These are phyloP conservation scores for Drosophila arawakana DNA, from an alignment of 1,140 invertebrate species.

Conservation along the genomic window DNA sequence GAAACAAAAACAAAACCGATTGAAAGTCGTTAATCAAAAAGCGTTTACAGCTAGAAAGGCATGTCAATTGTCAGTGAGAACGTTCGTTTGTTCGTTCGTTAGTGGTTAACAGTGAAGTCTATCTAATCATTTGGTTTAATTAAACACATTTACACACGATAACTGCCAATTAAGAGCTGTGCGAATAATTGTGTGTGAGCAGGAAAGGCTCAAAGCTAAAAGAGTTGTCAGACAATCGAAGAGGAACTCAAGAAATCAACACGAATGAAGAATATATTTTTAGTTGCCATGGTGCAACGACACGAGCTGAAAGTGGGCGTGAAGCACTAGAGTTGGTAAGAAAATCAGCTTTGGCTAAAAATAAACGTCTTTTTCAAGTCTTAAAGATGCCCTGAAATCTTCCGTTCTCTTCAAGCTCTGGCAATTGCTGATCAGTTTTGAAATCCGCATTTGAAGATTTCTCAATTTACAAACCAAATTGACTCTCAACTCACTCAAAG, in stretches of 20 bases:
- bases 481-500: too few species aligned
- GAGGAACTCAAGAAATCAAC: background rate
- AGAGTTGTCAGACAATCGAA: slow-evolving; percentile 31
- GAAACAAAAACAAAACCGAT: background rate
- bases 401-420: too few species aligned
- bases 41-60: slow-evolving; percentile 4
- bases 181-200: slow-evolving; percentile 8
- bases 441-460: too few species aligned
- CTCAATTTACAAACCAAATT: too few species aligned
- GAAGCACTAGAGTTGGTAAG: too few species aligned
- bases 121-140: slow-evolving; percentile 49
- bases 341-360: too few species aligned
- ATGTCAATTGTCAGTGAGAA: slow-evolving; percentile 6
- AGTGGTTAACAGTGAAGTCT: slow-evolving; percentile 6
- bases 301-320: slow-evolving; percentile 4
- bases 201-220: slow-evolving; percentile 1
- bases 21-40: slow-evolving; percentile 37
- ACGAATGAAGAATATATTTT: background rate
- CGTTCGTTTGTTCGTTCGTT: slow-evolving; percentile 4
- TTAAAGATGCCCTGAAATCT: too few species aligned
- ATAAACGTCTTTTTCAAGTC: too few species aligned
- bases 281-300: slow-evolving; percentile 24
- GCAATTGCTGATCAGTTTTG: too few species aligned
- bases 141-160: slow-evolving; percentile 43
- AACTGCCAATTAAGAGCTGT: slow-evolving; percentile 43